Evolutionary conservation across 1,140 invertebrate species (phyloP), one percentile per base, ranked within the genome.

Genomic region (Sycophila sp.): DNA sequence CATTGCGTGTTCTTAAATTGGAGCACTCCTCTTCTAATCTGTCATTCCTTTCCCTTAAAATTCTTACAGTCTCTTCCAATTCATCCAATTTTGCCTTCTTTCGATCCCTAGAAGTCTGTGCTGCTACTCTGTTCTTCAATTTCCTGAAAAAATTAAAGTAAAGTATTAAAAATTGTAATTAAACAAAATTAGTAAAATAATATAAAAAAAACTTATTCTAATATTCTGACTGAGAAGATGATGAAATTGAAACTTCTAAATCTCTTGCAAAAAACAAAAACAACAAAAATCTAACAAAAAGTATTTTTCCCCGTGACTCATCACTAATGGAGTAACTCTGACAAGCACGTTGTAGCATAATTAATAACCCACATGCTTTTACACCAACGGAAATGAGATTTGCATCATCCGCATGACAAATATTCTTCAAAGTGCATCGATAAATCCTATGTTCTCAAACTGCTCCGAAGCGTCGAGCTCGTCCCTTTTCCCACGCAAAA

Each of bases 31-130:
- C 87, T 0, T 88, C 80, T 26, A 94, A 80, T n/a, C 86, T 81
- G 64, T 91, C 88, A 72, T 93, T 93, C 73, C 87, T 86, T 34
- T 91, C 88, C 68, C 88, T 88, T n/a, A 94, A 81, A 26, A 87
- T 80, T 70, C 89, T 87, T 7, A 95, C 89, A 42, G 90, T 89
- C 13, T 86, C 84, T 86, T 98, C 96, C 83, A 98, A 90, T 75
- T 96, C 93, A 69, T 94, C 92, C 89, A 98, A 92, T 81, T 92
- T 92, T 0, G 94, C 94, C 83, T 98, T 98, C 80, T 99, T 99
- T n/a, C 96, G 89, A 83, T 99, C 98, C 59, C 98, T 88, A 0
- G 97, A 98, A 42, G 94, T 97, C 84, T 99, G 97, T n/a, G 98
- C 98, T 38, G 98, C 97, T 15, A 98, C 95, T 77, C 97, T 88